Evolutionary conservation across 1,140 invertebrate species (phyloP), one percentile per base, ranked within the genome.

Genomic region (Aphidius gifuensis): DNA sequence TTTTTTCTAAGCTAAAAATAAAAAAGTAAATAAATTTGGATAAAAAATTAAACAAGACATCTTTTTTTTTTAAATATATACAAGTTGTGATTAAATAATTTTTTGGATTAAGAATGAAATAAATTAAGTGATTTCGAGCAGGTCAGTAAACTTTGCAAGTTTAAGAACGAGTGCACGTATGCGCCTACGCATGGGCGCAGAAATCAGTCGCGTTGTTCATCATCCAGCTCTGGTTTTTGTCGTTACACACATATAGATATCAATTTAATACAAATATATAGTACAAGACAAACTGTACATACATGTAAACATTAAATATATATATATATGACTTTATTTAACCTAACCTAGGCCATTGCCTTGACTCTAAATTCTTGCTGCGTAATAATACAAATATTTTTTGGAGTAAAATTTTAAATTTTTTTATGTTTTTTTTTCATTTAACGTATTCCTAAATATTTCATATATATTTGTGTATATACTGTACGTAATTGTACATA

Each of bases 131-230:
- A 32, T 32, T 32, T 32, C 23, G 23, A 32, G 23, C 53, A 46
- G 60, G 60, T 62, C 60, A 62, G 60, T 62, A 62, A 62, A 62
- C 60, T 62, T 62, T 54, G 60, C 46, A 54, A 51, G 45, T 47
- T 56, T 44, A 62, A 39, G 57, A 56, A 62, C 16, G 45, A 40
- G 57, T 62, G 44, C 60, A 62, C 53, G 45, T 56, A 62, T 55
- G 43, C 60, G 60, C 60, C 53, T 51, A 62, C 53, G 60, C 60
- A 57, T 62, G 53, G 57, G 43, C 39, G 54, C 51, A 62, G 46
- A 56, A 62, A 60, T 60, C 48, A 60, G 54, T 55, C 8, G 32
- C 43, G 42, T 56, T 23, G 49, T 61, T 62, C 53, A 62, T 46
- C 60, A 50, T 61, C 44, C 38, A 44, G n/a, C 48, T n/a, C 21